Evolutionary conservation across 1,140 invertebrate species (phyloP), one percentile per base, ranked within the genome.

Genomic region (Drosophila chauvacae): DNA sequence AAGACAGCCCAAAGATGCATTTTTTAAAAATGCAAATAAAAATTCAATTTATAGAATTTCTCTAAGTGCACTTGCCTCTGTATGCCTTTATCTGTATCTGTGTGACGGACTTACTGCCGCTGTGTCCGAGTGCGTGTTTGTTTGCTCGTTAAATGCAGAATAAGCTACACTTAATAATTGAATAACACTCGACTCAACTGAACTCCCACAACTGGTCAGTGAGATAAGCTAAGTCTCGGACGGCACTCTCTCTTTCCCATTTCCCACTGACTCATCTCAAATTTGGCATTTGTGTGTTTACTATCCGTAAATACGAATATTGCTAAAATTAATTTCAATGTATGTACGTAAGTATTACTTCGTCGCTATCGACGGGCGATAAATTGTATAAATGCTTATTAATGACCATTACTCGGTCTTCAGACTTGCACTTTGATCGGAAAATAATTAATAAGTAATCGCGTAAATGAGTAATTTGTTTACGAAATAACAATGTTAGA

Each of bases 141-240:
- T 63, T 55, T 66, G 56, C 59, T 80, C 63, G 71, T 77, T 83
- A 80, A 84, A 90, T 84, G 80, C 84, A 88, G 78, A 87, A 82
- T 87, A 60, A 83, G 84, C 80, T 77, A 62, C 59, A 82, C 55
- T 83, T 80, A 64, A 80, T 77, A 86, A 85, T 84, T 86, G 68
- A 85, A 85, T 77, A 84, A 86, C 65, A 80, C 80, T 74, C 41
- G 18, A 42, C 57, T 72, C 55, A 58, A 42, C 66, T 71, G 42
- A 58, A 72, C 66, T 74, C 74, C 74, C 74, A 56, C 72, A 48
- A 69, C 73, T 78, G 71, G 51, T 41, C 62, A 70, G n/a, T 57
- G 55, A 39, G 81, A 85, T 87, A 88, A 83, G 84, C 59, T 42
- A 44, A 7, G 26, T 28, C 33, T 18, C 13, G 30, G 7, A 37